These are phyloP conservation scores for Silurus meridionalis DNA, from an alignment of 2,113 vertebrate genomes.

Conservation along the genomic window DNA sequence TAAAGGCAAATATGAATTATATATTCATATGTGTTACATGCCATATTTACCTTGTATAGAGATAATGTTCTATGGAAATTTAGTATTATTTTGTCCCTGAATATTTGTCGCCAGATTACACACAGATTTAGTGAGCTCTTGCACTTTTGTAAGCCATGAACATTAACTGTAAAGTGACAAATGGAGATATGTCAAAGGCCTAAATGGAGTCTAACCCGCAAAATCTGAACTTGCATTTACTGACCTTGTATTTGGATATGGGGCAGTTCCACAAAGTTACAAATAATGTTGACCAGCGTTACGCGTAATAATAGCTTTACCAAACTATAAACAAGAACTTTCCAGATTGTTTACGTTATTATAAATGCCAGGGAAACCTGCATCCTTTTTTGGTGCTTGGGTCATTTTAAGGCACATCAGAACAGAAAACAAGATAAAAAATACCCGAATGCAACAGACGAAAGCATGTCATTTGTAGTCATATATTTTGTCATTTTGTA, in stretches of 20 bases:
- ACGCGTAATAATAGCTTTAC: background rate
- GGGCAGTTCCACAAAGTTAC: background rate
- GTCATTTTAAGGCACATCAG: background rate
- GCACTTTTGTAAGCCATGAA: conserved; percentile 63
- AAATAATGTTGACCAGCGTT: conserved; percentile 11
- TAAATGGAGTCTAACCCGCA: conserved; percentile 19
- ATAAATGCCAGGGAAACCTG: conserved; percentile 4
- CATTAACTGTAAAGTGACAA: conserved; percentile 42
- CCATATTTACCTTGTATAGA: conserved; percentile 75
- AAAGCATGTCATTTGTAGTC: conserved; percentile 8
- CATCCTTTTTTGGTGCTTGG: background rate
- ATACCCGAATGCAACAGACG: background rate
- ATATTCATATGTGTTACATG: conserved; percentile 74
- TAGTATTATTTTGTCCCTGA: conserved; percentile 74
- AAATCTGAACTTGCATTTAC: conserved; percentile 32
- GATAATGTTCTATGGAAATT: conserved; percentile 66
- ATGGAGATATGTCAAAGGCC: conserved; percentile 27
- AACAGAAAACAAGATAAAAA: background rate
- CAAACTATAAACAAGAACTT: background rate
- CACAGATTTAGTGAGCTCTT: conserved; percentile 61
- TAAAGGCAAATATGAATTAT: conserved; percentile 75
- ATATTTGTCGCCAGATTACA: conserved; percentile 67
- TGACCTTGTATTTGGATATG: background rate
- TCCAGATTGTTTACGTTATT: conserved; percentile 13
- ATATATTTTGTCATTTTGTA: conserved; percentile 18